phyloP scores from a whole-genome alignment of 2,888 invertebrate genomes.

The Drosophila anomalata region DNA sequence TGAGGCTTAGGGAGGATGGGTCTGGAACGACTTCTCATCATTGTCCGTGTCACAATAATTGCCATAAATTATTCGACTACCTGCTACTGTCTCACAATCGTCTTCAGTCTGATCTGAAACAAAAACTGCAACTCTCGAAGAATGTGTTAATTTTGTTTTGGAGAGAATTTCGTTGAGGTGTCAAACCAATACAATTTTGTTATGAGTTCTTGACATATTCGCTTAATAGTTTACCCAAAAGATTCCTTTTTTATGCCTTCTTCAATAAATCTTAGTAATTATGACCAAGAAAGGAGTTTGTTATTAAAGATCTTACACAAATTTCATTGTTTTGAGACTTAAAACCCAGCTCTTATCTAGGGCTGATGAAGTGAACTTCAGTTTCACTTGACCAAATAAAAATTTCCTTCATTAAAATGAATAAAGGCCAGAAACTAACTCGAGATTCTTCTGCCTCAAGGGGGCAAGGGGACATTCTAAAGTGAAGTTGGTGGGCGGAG shows the following conservation, averaged over 20 bases:
- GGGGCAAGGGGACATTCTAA: constrained; percentile 22
- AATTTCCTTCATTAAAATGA: constrained; percentile 70
- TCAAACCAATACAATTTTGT: constrained; percentile 56
- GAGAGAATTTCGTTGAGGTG: constrained; percentile 49
- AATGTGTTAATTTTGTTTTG: constrained; percentile 30
- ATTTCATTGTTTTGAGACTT: no score
- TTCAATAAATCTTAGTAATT: no score
- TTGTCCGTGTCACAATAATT: constrained; percentile 71
- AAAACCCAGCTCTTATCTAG: constrained; percentile 11
- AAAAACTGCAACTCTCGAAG: constrained; percentile 17
- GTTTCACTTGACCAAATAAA: constrained; percentile 41
- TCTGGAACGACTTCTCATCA: constrained; percentile 32
- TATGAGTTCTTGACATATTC: constrained; percentile 4
- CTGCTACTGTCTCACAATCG: constrained; percentile 61
- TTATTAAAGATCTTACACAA: no score
- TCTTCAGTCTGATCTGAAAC: constrained; percentile 12
- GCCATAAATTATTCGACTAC: constrained; percentile 66
- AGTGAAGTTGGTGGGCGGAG: constrained; percentile 2
- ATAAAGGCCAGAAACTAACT: constrained; percentile 63
- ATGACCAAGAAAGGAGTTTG: no score
- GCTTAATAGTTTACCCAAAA: background rate
- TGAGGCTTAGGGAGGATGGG: constrained; percentile 24
- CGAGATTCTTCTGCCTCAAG: constrained; percentile 53
- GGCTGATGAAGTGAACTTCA: constrained; percentile 37
- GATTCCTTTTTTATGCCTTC: background rate